Percentiles rank a stretch among this genome's conserved stretches.
Conservation (phyloP, 2,888 invertebrate species). For the Synanthedon formicaeformis region DNA sequence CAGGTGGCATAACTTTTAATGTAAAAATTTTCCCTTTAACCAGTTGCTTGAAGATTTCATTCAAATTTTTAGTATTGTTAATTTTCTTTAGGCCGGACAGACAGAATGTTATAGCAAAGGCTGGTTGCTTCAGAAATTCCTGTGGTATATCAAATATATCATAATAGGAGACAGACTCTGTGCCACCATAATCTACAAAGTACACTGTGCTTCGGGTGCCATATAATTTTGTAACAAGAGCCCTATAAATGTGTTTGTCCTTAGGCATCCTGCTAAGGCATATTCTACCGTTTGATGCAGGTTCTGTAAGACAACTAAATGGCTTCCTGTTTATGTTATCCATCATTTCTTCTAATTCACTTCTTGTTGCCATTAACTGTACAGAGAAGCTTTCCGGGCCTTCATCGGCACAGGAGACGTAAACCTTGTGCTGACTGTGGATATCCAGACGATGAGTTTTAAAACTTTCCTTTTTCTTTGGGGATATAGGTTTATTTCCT, state of each 20-base stretch:
- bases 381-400: conserved; percentile 84
- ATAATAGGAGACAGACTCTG: conserved; percentile 77
- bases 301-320: conserved; percentile 73
- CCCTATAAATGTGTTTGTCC: conserved; percentile 78
- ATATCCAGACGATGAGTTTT: conserved; percentile 60
- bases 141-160: conserved; percentile 82
- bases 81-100: conserved; percentile 77
- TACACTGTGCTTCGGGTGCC: conserved; percentile 80
- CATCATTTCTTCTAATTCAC: conserved; percentile 77
- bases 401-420: conserved; percentile 82
- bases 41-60: conserved; percentile 77
- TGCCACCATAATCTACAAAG: conserved; percentile 86
- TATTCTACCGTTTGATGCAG: conserved; percentile 80
- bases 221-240: conserved; percentile 80
- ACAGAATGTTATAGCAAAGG: conserved; percentile 81
- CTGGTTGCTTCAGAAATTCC: conserved; percentile 77
- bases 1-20: conserved; percentile 76
- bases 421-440: conserved; percentile 74
- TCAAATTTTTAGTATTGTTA: conserved; percentile 70
- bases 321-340: conserved; percentile 75
- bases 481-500: conserved; percentile 28
- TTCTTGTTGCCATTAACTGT: conserved; percentile 74
- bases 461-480: conserved; percentile 62
- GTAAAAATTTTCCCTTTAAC: conserved; percentile 74
- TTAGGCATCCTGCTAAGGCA: conserved; percentile 80